Conservation (phyloP, 37 sponge, comb jelly and placozoan species). For the Spongilla lacustris region DNA sequence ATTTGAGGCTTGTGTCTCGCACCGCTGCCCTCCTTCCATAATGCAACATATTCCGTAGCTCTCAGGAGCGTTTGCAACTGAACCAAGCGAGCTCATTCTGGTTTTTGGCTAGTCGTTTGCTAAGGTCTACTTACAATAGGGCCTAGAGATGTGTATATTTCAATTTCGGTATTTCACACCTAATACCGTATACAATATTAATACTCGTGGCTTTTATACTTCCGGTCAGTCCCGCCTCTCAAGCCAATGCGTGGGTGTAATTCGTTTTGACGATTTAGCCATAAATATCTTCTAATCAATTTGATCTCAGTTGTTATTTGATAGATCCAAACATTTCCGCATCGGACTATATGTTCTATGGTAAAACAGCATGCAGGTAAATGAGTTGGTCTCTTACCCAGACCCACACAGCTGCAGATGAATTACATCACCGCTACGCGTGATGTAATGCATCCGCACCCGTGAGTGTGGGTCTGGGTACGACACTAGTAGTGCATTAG, state of each 20-base stretch:
- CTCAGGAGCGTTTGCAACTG: conserved; percentile 5
- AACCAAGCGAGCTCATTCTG: conserved; percentile 37
- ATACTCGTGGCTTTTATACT: not conserved
- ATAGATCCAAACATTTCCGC: no score
- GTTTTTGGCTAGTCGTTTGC: not conserved
- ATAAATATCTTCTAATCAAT: no score
- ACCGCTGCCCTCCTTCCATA: conserved; percentile 73
- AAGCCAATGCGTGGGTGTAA: not conserved
- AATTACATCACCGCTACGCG: no score
- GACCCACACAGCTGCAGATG: no score
- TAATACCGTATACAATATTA: not conserved
- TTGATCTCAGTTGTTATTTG: no score
- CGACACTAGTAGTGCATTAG: no score
- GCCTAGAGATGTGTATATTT: not conserved
- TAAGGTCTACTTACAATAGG: not conserved
- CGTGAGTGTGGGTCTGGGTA: no score
- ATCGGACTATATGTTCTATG: no score
- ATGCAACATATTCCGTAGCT: conserved; percentile 57
- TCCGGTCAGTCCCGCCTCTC: not conserved
- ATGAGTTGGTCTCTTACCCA: no score
- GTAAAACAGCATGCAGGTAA: no score
- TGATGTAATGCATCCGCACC: no score
- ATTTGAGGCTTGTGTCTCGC: conserved; percentile 37
- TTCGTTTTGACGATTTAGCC: no score
- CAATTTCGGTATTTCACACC: not conserved